Percentiles rank a stretch among this genome's conserved stretches.
Conservation (phyloP, 2,113 vertebrate species). For the Alouatta palliata region DNA sequence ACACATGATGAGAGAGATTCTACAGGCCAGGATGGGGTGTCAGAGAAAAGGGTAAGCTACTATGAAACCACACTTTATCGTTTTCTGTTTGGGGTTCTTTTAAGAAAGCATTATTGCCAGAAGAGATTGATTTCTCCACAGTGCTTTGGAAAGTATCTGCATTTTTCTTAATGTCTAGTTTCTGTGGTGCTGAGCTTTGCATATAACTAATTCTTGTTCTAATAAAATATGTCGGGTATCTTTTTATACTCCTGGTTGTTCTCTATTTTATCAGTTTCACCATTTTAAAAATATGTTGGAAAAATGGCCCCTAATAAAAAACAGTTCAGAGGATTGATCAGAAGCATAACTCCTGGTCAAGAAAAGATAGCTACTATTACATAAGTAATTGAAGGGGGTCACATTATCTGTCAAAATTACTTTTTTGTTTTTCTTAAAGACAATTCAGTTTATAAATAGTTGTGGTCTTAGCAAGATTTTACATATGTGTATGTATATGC, state of each 20-base stretch:
- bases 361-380: background rate
- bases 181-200: slow-evolving; percentile 41
- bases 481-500: background rate
- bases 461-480: slow-evolving; percentile 72
- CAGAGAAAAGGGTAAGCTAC: slow-evolving; percentile 95
- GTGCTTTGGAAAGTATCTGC: slow-evolving; percentile 29
- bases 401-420: background rate
- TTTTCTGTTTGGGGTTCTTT: slow-evolving; percentile 69
- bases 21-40: slow-evolving; percentile 87
- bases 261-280: slow-evolving; percentile 31
- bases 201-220: slow-evolving; percentile 37
- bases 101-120: slow-evolving; percentile 34
- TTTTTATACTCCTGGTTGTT: slow-evolving; percentile 42
- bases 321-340: slow-evolving; percentile 6
- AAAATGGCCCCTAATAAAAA: slow-evolving; percentile 7
- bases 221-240: slow-evolving; percentile 38
- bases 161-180: slow-evolving; percentile 52
- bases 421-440: slow-evolving; percentile 68
- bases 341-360: slow-evolving; percentile 20
- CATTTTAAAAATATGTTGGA: slow-evolving; percentile 40
- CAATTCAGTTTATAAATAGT: slow-evolving; percentile 78
- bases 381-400: background rate
- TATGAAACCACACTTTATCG: slow-evolving; percentile 76
- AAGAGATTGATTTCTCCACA: slow-evolving; percentile 9
- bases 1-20: slow-evolving; percentile 88